These are phyloP conservation scores for Eurytoma californica DNA, from an alignment of 2,888 invertebrate genomes.

Conservation along the genomic window DNA sequence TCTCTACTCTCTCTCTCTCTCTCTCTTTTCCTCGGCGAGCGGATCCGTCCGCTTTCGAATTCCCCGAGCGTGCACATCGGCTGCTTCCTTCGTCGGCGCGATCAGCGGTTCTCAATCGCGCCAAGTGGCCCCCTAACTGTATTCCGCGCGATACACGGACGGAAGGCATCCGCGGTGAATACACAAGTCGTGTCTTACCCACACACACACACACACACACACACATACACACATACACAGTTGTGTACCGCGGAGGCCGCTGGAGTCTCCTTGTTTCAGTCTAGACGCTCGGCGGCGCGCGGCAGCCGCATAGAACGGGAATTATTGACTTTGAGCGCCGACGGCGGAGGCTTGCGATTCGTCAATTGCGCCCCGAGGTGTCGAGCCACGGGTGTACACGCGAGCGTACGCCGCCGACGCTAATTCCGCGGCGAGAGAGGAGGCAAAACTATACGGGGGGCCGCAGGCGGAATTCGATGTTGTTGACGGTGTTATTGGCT, in stretches of 20 bases:
- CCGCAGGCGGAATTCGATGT: background rate
- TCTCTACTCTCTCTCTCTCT: constrained; percentile 1
- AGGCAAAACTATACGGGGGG: background rate
- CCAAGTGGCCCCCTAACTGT: constrained; percentile 46
- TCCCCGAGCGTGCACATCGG: constrained; percentile 69
- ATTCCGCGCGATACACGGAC: constrained; percentile 55
- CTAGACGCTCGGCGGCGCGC: constrained; percentile 34
- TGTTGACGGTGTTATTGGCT: background rate
- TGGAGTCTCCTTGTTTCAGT: constrained; percentile 44
- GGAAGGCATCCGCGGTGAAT: constrained; percentile 58
- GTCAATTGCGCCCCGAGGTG: constrained; percentile 49
- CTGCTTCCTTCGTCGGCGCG: constrained; percentile 65
- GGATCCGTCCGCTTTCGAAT: constrained; percentile 72
- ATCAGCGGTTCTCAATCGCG: constrained; percentile 66
- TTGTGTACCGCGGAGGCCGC: too few relatives aligned
- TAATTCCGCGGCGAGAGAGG: constrained; percentile 18
- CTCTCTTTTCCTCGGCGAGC: constrained; percentile 60
- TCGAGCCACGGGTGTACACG: constrained; percentile 11
- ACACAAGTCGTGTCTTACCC: constrained; percentile 23
- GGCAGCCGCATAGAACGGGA: constrained; percentile 43
- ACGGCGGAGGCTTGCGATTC: constrained; percentile 23
- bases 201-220: background rate
- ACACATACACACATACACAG: too few relatives aligned
- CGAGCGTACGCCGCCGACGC: background rate
- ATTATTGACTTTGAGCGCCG: constrained; percentile 53